Conservation (phyloP, 2,888 invertebrate genomes). For the Harpalus rubripes region DNA sequence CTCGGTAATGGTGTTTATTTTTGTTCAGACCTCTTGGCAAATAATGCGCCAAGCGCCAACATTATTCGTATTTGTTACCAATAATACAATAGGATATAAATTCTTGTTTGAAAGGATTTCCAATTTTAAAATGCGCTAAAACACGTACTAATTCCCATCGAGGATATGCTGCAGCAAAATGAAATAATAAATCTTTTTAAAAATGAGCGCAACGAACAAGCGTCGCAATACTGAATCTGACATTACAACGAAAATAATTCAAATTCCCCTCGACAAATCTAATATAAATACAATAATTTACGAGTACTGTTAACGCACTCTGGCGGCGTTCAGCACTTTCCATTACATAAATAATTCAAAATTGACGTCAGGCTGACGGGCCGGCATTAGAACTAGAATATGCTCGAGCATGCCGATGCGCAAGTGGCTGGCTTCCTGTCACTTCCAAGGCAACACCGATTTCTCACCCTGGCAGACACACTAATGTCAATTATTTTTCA, state of each 20-base stretch:
- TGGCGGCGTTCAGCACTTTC: conserved; percentile 43
- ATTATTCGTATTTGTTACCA: background rate
- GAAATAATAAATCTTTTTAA: conserved; percentile 27
- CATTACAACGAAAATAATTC: conserved; percentile 41
- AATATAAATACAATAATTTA: conserved; percentile 50
- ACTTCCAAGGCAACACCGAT: background rate
- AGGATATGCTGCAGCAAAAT: background rate
- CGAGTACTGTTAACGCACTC: conserved; percentile 44
- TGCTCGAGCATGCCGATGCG: no score
- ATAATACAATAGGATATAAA: background rate
- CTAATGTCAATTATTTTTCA: conserved; percentile 27
- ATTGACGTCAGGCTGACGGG: conserved; percentile 17
- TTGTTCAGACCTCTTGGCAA: background rate
- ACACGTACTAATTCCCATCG: conserved; percentile 3
- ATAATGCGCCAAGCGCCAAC: background rate
- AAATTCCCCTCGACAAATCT: conserved; percentile 27
- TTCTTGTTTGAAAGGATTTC: background rate
- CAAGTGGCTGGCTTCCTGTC: conserved; percentile 10
- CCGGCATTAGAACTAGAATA: background rate
- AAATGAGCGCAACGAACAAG: conserved; percentile 19
- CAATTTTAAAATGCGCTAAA: background rate
- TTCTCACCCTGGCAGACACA: background rate
- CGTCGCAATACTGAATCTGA: conserved; percentile 31
- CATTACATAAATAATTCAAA: conserved; percentile 54
- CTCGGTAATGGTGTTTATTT: background rate